Base-by-base conservation (phyloP, 2,113 vertebrate genomes). In the Saccopteryx bilineata region DNA sequence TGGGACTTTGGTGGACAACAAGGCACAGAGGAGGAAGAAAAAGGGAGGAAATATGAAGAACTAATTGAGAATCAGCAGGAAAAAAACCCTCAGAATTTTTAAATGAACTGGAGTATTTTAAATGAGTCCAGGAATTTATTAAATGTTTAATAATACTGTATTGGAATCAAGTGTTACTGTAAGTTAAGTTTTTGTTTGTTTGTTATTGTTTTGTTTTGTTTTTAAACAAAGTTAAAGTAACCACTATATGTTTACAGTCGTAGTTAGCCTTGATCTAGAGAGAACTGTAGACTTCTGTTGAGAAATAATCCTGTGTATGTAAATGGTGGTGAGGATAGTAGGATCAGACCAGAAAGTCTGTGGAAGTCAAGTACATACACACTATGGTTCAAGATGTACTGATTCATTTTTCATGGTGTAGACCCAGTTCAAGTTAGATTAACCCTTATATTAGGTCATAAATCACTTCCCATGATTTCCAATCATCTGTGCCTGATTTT, bases 21-120 rank as follows among this genome's bases (percentile, higher is more conserved):
- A 28, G 60, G 2, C 10, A 90, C 48, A 58, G 26, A 83, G 33
- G 17, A 75, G 8, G 21, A 71, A 56, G 48, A 65, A 84, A 13
- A 23, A 28, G 13, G 6, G 15, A 13, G 0, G 26, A 14, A 19
- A 96, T 48, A 46, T 33, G 87, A 81, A 82, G 26, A 2, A 90
- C 2, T 86, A 90, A 87, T 68, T 81, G 24, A 83, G 90, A 89
- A 78, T 24, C 19, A 33, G 17, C 24, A 54, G 23, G 7, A 46
- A 56, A 85, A 72, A 33, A 61, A 2, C 2, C 39, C 24, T 21
- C 13, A 54, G 19, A 5, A 21, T n/a, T 52, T 93, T n/a, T 33
- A 63, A 93, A 76, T 87, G 39, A 88, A 93, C 46, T 48, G 69
- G 4, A 65, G 5, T 24, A 58, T 63, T 90, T 95, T 68, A 83